These are phyloP conservation scores for Spicauda simplicius DNA, from an alignment of 2,888 invertebrate genomes.

Conservation along the genomic window DNA sequence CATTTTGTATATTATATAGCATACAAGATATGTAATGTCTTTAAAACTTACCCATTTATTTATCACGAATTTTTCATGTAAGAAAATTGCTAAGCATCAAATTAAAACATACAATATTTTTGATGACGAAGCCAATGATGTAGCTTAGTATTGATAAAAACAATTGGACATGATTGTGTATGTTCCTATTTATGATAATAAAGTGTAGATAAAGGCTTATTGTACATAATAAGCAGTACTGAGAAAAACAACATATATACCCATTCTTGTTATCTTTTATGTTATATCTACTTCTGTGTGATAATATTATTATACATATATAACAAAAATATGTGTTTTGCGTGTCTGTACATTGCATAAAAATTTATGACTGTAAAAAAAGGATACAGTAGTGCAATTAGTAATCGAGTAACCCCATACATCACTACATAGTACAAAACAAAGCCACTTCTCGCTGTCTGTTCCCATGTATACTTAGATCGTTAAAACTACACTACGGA, in stretches of 20 bases:
- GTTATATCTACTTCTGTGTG: background rate
- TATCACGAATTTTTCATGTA: too few relatives aligned
- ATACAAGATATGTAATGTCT: too few relatives aligned
- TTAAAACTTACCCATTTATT: too few relatives aligned
- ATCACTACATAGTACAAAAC: too few relatives aligned
- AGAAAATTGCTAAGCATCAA: background rate
- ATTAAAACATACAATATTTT: background rate
- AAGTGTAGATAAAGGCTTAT: background rate
- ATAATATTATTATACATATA: conserved; percentile 16
- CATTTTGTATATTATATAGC: too few relatives aligned
- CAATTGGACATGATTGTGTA: background rate
- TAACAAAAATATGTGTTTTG: background rate
- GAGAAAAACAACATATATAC: conserved; percentile 5
- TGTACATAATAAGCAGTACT: conserved; percentile 7
- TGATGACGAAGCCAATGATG: background rate
- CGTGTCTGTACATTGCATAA: too few relatives aligned
- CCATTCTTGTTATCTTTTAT: background rate
- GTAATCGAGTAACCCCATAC: too few relatives aligned
- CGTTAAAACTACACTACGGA: too few relatives aligned
- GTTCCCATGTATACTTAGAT: too few relatives aligned
- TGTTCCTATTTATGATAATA: background rate
- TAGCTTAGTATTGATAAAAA: background rate
- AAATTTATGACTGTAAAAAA: too few relatives aligned
- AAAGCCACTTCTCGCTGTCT: too few relatives aligned
- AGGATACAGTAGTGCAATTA: too few relatives aligned